Evolutionary conservation across 2,888 invertebrate species (phyloP), one percentile per base, ranked within the genome.

Genomic region (Clivina fossor): DNA sequence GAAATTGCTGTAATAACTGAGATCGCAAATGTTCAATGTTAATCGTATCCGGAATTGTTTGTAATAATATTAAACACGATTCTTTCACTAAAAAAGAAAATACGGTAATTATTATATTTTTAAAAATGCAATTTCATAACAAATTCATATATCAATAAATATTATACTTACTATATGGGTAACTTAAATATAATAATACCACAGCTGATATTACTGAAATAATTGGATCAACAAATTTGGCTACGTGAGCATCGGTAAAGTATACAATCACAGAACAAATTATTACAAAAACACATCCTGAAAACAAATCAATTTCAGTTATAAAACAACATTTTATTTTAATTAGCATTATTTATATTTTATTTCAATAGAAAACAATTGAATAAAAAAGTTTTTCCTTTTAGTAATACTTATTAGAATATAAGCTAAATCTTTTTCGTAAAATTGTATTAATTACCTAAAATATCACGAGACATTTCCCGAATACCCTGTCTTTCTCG

Each of bases 11-110:
- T 0, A 82, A 69, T 32, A 92, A 69, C 60, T 85, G 82, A 26
- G 78, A 75, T 61, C 84, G 82, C 59, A 92, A 77, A 5, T 79
- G 78, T 60, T 83, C 80, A 35, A 91, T 86, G 66, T 93, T 86
- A 60, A 95, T 86, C 9, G 92, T 88, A 63, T 86, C 89, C 0
- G 96, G 95, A 56, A 95, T 93, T 1, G 94, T 95, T 75, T 96
- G 94, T 15, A 96, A 79, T 0, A 95, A 78, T 65, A 95, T 92
- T 51, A 91, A 74, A 3, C 92, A 88, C 8, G 93, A 91, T 71
- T 93, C 90, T 63, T 89, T 89, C 83, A 94, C 93, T 93, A 75
- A 32, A 73, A 74, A 63, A 15, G 18, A 37, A 16, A 7, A 32
- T 7, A 32, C 16, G 11, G 7, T 30, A 28, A 26, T n/a, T n/a